A percentile compares a stretch with the other conserved stretches of the same genome.
Evolutionary conservation across 2,888 invertebrate species (phyloP).

Genomic region (Aphrophora alni): DNA sequence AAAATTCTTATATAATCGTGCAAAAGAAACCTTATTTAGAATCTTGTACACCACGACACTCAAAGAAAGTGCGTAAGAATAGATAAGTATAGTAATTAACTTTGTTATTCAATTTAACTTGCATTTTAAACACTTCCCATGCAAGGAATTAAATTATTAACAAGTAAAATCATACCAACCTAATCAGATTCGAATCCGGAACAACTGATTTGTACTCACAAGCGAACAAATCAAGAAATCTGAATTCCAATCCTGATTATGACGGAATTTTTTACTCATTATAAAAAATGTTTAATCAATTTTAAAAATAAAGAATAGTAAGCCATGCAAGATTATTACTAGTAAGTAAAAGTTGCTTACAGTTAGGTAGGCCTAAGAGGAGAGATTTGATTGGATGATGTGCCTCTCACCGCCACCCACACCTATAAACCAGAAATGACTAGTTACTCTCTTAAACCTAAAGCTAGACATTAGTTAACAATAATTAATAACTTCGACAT

Average conservation of each 20-base stretch:
- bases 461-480: neutral
- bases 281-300: neutral
- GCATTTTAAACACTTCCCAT: neutral
- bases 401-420: slow-evolving; percentile 50
- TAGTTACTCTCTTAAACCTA: slow-evolving; percentile 6
- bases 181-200: neutral
- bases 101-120: no score
- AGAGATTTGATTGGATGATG: slow-evolving; percentile 36
- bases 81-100: no score
- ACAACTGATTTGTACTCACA: no score
- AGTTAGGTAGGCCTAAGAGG: slow-evolving; percentile 41
- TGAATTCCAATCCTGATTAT: neutral
- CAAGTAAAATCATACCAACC: neutral
- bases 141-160: neutral
- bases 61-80: no score
- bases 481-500: no score
- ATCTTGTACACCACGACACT: no score
- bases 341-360: slow-evolving; percentile 31
- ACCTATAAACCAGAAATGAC: slow-evolving; percentile 44
- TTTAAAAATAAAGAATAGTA: neutral
- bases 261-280: neutral
- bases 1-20: no score
- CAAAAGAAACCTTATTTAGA: no score
- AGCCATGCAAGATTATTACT: neutral
- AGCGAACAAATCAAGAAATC: no score